Base-by-base conservation (phyloP, 2,113 vertebrate species). In the Coptodon bakossiorum region DNA sequence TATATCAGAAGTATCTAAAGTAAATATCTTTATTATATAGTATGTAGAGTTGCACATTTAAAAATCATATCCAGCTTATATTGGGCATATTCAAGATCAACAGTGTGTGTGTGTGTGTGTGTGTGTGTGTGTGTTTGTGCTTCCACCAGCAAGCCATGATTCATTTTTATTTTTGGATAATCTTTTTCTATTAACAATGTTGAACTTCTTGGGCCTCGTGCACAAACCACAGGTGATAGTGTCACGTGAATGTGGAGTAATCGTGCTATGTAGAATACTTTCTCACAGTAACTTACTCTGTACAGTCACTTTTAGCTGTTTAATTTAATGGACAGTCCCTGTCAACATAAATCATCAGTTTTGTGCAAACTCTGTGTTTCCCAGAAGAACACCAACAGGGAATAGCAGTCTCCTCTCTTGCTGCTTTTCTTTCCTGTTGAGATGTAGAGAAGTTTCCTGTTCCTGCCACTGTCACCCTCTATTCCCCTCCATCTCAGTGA, bases 381-480 rank as follows among this genome's bases (percentile, higher is more conserved):
- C 83, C 83, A 61, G 83, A 73, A 76, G 83, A 90, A 59, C 54
- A 36, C 19, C 66, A 76, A 81, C 81, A 86, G 86, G 36, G 45
- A 76, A 82, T 9, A 2, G 22, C 84, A 53, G 76, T 48, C 31
- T 27, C 50, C 81, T 85, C 52, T 34, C 63, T 80, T 5, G 66
- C 85, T 91, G 80, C 24, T 56, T 89, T 38, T 50, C 61, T 91
- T 89, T 92, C 89, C 88, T 86, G 80, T 83, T 85, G 85, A 82
- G 87, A 73, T 91, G 71, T 80, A 63, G 82, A 83, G 78, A 91
- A 84, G 80, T 80, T 82, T 93, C 84, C 73, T 76, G 80, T 90
- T 90, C 57, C 86, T 83, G 71, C 71, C 88, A 68, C 86, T 50
- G 19, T 63, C 84, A 79, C 48, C 82, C 66, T 78, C 22, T 6